These are phyloP conservation scores for Pheosia tremula DNA, from an alignment of 2,888 invertebrate species.

Conservation along the genomic window DNA sequence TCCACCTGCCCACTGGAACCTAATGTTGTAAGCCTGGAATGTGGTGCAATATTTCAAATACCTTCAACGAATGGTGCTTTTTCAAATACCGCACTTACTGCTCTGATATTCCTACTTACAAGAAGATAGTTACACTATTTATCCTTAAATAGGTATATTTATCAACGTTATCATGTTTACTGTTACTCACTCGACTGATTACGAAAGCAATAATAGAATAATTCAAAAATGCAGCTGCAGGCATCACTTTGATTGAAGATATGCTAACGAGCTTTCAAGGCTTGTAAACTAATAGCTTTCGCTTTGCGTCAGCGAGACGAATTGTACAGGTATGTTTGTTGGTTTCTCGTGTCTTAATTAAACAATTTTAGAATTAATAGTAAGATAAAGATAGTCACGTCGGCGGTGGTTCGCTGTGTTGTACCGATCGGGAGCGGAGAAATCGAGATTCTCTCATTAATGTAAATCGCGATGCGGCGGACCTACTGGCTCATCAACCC, in stretches of 20 bases:
- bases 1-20: slow-evolving; percentile 67
- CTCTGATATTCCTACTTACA: slow-evolving; percentile 19
- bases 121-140: slow-evolving; percentile 1
- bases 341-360: slow-evolving; percentile 56
- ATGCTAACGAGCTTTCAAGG: slow-evolving; percentile 43
- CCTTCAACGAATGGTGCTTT: slow-evolving; percentile 32
- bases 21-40: slow-evolving; percentile 63
- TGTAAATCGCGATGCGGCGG: slow-evolving; percentile 62
- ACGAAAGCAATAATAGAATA: slow-evolving; percentile 14
- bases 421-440: slow-evolving; percentile 66
- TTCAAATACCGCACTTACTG: slow-evolving; percentile 19
- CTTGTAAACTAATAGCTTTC: slow-evolving; percentile 32
- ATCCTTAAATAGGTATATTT: slow-evolving; percentile 8
- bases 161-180: slow-evolving; percentile 10
- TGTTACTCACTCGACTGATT: slow-evolving; percentile 10
- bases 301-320: slow-evolving; percentile 36
- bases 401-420: slow-evolving; percentile 57
- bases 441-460: slow-evolving; percentile 75
- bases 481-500: slow-evolving; percentile 64
- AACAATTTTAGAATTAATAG: slow-evolving; percentile 57
- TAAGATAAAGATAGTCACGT: slow-evolving; percentile 56
- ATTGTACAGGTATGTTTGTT: slow-evolving; percentile 44
- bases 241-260: slow-evolving; percentile 32
- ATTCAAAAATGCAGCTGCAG: slow-evolving; percentile 13
- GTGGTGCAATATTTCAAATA: slow-evolving; percentile 71